Percentiles rank a stretch among this genome's conserved stretches.
phyloP scores from a whole-genome alignment of 2,113 vertebrate genomes.

The Speoplatyrhinus poulsoni region DNA sequence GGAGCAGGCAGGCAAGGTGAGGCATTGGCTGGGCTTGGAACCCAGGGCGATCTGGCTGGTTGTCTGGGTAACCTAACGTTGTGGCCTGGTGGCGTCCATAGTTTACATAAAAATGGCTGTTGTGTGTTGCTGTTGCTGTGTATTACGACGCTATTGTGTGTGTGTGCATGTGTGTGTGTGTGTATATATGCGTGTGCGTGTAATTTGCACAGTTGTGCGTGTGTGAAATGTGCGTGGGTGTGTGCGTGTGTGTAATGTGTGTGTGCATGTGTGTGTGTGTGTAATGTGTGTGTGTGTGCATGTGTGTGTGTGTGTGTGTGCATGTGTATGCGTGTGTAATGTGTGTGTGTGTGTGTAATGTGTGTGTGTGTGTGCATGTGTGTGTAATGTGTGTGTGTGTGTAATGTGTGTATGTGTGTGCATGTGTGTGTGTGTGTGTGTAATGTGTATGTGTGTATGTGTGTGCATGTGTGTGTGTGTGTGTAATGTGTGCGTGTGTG shows the following conservation, averaged over 20 bases:
- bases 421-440: background rate
- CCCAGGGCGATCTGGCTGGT: too few relatives aligned
- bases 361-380: background rate
- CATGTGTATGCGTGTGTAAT: too few relatives aligned
- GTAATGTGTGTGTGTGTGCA: too few relatives aligned
- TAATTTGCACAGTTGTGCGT: too few relatives aligned
- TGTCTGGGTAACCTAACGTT: too few relatives aligned
- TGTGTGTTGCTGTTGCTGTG: constrained; percentile 23
- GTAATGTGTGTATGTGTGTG: too few relatives aligned
- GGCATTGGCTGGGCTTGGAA: too few relatives aligned
- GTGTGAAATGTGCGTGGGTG: background rate
- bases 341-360: too few relatives aligned
- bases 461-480: too few relatives aligned
- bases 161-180: constrained; percentile 7
- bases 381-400: background rate
- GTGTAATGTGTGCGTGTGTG: background rate
- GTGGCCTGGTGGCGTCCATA: too few relatives aligned
- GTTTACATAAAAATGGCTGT: background rate
- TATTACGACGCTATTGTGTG: constrained; percentile 36
- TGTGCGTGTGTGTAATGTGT: too few relatives aligned
- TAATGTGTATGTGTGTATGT: background rate
- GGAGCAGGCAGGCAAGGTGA: too few relatives aligned
- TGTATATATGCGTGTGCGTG: background rate
- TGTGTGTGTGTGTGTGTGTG: background rate
- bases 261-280: background rate